phyloP scores from a whole-genome alignment of 2,113 vertebrate genomes.

The Nannobrachium achirus region DNA sequence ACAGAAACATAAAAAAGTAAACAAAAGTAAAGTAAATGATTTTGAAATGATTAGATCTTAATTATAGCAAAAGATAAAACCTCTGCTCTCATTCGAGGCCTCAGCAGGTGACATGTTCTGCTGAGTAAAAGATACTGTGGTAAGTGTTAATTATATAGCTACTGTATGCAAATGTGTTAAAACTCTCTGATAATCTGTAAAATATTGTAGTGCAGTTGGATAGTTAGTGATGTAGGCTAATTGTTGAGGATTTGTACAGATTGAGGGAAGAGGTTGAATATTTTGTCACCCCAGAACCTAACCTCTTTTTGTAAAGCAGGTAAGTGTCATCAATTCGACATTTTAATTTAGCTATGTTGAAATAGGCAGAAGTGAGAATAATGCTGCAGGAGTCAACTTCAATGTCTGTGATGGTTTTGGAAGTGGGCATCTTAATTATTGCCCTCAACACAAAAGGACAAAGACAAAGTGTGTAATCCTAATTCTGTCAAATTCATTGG shows the following conservation, averaged over 20 bases:
- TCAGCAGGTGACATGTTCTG: too few relatives aligned
- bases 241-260: not conserved
- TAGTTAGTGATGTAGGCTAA: not conserved
- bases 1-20: not conserved
- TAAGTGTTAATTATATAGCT: not conserved
- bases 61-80: not conserved
- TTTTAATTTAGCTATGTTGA: too few relatives aligned
- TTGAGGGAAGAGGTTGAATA: not conserved
- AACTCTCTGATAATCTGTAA: not conserved
- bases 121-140: too few relatives aligned
- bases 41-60: not conserved
- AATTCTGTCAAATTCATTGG: too few relatives aligned
- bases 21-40: conserved; percentile 11
- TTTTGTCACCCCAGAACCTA: not conserved
- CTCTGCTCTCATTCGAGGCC: not conserved
- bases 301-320: too few relatives aligned
- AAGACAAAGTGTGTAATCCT: too few relatives aligned
- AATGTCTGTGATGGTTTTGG: too few relatives aligned
- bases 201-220: too few relatives aligned
- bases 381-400: too few relatives aligned
- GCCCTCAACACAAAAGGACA: not conserved
- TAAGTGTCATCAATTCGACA: too few relatives aligned
- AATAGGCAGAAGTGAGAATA: too few relatives aligned
- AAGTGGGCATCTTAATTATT: not conserved
- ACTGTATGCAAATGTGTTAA: too few relatives aligned